Evolutionary conservation across 2,113 vertebrate species (phyloP), one percentile per base, ranked within the genome.

Genomic region (Leiothrix lutea): DNA sequence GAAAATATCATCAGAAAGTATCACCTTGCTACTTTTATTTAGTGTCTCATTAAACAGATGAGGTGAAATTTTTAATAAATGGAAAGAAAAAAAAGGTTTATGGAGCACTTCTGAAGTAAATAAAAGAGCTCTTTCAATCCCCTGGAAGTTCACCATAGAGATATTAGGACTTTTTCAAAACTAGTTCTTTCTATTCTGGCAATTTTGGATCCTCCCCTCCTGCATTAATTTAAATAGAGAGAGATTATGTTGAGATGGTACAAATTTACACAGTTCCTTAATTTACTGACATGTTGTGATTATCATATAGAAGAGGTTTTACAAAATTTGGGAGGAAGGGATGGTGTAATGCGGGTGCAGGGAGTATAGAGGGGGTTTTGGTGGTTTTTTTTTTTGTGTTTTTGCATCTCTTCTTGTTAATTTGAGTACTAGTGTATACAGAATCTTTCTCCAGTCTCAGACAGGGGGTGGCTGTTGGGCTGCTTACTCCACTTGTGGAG

Each of bases 31-130:
- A 4, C 47, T 71, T 87, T 71, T 77, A 13, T 21, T 80, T 50
- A 17, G 6, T 45, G 15, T 23, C 14, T 35, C 33, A 24, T 42
- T 44, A 64, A 75, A 57, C 9, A 47, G 13, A 25, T 19, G 12
- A 60, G 8, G 25, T 19, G 20, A 66, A 25, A 16, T 28, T 40
- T 47, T 67, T 51, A 56, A 11, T 26, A 56, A 78, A 53, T 31
- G 0, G 29, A 19, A 38, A 64, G 44, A 2, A 6, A 19, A 38
- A 14, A 31, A 19, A 1, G 1, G 1, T 47, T 50, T 35, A 5
- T 35, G 28, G 5, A 53, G 20, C 3, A 6, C 5, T 58, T 13
- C 29, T 40, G 8, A 48, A 13, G 17, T 58, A 35, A 62, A 28
- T 36, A 29, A 56, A 80, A 26, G 36, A 66, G 38, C 19, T 71